Percentiles rank a stretch among this genome's conserved stretches.
phyloP scores from a whole-genome alignment of 1,140 invertebrate genomes.

The Drosophila melanogaster region Release_6_plus_ISO1_MT NT_033777.3:11405501-11406000 shows the following conservation, averaged over 20 bases:
- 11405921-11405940: slow-evolving; percentile 61
- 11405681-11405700: slow-evolving; percentile 69
- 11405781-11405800: slow-evolving; percentile 22
- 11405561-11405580: slow-evolving; percentile 54
- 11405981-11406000: slow-evolving; percentile 56
- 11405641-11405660: slow-evolving; percentile 36
- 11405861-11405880: slow-evolving; percentile 43
- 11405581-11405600: slow-evolving; percentile 66
- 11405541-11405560: slow-evolving; percentile 35
- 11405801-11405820: slow-evolving; percentile 51
- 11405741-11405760: slow-evolving; percentile 81
- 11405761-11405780: slow-evolving; percentile 21
- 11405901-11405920: slow-evolving; percentile 6
- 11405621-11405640: slow-evolving; percentile 70
- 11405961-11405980: slow-evolving; percentile 65
- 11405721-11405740: slow-evolving; percentile 73
- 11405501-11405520: slow-evolving; percentile 55
- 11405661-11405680: slow-evolving; percentile 29
- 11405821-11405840: slow-evolving; percentile 60
- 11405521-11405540: slow-evolving; percentile 18
- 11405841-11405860: slow-evolving; percentile 52
- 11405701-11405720: slow-evolving; percentile 60
- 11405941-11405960: slow-evolving; percentile 75
- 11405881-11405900: not conserved
- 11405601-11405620: slow-evolving; percentile 50